These are phyloP conservation scores for Rhynchopsitta pachyrhyncha DNA, from an alignment of 2,113 vertebrate genomes.

Conservation along the genomic window DNA sequence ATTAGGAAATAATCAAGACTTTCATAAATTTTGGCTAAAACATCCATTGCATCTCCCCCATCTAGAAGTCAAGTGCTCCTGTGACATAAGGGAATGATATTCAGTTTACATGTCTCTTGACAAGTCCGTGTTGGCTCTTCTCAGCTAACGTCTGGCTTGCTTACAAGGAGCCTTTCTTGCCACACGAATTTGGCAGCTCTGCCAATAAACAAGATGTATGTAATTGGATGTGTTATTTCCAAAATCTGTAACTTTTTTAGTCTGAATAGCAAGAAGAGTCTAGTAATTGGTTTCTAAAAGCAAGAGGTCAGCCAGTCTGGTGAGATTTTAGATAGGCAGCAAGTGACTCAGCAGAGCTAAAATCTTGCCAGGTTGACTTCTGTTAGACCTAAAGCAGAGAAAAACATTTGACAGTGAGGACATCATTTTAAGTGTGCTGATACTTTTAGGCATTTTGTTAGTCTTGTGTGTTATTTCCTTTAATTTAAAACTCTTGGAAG, in stretches of 20 bases:
- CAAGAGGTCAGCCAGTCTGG: background rate
- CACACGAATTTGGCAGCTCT: background rate
- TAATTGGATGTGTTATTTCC: background rate
- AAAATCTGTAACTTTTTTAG: background rate
- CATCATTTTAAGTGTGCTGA: background rate
- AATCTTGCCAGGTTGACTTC: constrained; percentile 12
- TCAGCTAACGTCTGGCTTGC: background rate
- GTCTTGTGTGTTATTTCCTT: constrained; percentile 18
- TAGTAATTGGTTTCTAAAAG: background rate
- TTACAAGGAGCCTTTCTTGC: background rate
- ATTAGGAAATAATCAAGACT: background rate
- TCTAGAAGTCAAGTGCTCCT: background rate
- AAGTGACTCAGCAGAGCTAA: constrained; percentile 65
- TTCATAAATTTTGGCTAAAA: background rate
- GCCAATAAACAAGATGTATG: background rate
- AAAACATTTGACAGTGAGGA: background rate
- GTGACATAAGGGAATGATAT: background rate
- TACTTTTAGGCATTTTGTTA: background rate
- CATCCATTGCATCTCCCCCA: background rate
- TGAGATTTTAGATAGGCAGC: constrained; percentile 24
- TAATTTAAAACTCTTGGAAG: constrained; percentile 32
- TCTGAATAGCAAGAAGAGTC: background rate
- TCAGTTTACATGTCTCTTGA: background rate
- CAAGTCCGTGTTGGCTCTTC: background rate
- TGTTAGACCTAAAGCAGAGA: background rate